phyloP scores from a whole-genome alignment of 2,888 invertebrate species.

The Caenorhabditis sp. region DNA sequence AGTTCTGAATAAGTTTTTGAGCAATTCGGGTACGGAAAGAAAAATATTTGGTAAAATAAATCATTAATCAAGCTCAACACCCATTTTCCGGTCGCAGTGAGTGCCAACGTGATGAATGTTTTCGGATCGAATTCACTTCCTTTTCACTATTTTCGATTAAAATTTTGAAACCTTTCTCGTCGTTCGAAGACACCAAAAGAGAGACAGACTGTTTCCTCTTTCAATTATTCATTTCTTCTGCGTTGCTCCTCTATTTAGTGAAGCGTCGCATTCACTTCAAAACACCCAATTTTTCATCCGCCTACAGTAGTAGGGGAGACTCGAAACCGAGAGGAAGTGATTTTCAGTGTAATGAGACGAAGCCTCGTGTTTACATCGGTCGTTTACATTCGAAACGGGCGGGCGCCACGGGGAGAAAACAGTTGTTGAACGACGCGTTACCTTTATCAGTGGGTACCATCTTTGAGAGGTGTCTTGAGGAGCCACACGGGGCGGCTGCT shows the following conservation, averaged over 20 bases:
- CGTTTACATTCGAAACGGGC: conserved; percentile 56
- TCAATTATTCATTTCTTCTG: not conserved
- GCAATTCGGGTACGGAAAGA: not conserved
- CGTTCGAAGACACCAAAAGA: not conserved
- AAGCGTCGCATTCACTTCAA: not conserved
- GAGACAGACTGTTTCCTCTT: conserved; percentile 4
- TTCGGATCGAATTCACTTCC: not conserved
- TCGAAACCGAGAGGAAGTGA: not conserved
- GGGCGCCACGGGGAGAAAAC: conserved; percentile 34
- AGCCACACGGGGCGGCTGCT: conserved; percentile 40
- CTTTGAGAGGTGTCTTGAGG: conserved; percentile 7
- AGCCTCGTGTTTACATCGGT: conserved; percentile 57
- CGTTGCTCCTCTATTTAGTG: not conserved
- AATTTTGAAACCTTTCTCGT: conserved; percentile 22
- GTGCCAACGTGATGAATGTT: conserved; percentile 47
- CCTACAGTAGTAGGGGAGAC: conserved; percentile 9
- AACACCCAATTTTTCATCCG: conserved; percentile 10
- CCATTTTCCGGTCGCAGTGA: not conserved
- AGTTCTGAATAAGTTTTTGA: not conserved
- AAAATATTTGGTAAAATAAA: not conserved
- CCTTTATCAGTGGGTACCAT: conserved; percentile 55
- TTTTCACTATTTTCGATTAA: conserved; percentile 45
- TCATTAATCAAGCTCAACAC: conserved; percentile 13
- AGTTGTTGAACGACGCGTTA: conserved; percentile 26
- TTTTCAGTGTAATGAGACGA: conserved; percentile 28